Evolutionary conservation across 53 echinoderm and acorn worm species (phyloP), one percentile per base, ranked within the genome.

Genomic region (Apostichopus leukothele): DNA sequence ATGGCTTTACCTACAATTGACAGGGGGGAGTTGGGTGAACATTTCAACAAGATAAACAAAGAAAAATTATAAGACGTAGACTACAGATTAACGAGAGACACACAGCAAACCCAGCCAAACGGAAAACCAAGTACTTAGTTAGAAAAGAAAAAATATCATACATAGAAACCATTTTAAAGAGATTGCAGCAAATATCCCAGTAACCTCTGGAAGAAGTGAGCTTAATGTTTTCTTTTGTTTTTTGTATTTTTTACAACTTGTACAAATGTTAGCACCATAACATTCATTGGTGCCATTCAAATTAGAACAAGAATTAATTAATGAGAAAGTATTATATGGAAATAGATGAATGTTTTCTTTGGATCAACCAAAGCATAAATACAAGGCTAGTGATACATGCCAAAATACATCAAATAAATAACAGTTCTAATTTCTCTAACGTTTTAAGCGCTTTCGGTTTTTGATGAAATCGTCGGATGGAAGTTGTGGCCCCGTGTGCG

Each of bases 101-200:
- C 71, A 71, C 71, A 18, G 71, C 71, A 71, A 71, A 71, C 71
- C 71, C 71, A 71, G 71, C 63, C 63, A 78, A 78, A 50, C 27
- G 18, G 51, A n/a, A 25, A 51, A 39, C 39, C 51, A 9, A 78
- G 18, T 7, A 80, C 80, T 57, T 54, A 53, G 10, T 54, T 59
- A 80, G 54, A 80, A 80, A 59, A 51, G 12, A 78, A 78, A 39
- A 3, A 79, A 79, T 3, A 52, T 14, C 0, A 80, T 5, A 80
- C 53, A 53, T 50, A 53, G 57, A 53, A 80, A 80, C 54, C 57
- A 7, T 9, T n/a, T 71, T 71, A 71, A 71, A 71, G 71, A 71
- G 80, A 80, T 80, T 80, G 80, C 80, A 80, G 80, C 80, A 80
- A 80, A 80, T 80, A 53, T 51, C 78, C 78, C 21, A 20, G 57